A percentile compares a stretch with the other conserved stretches of the same genome.
Conservation (phyloP, 2,888 invertebrate genomes). For the Plagiodera versicolora region DNA sequence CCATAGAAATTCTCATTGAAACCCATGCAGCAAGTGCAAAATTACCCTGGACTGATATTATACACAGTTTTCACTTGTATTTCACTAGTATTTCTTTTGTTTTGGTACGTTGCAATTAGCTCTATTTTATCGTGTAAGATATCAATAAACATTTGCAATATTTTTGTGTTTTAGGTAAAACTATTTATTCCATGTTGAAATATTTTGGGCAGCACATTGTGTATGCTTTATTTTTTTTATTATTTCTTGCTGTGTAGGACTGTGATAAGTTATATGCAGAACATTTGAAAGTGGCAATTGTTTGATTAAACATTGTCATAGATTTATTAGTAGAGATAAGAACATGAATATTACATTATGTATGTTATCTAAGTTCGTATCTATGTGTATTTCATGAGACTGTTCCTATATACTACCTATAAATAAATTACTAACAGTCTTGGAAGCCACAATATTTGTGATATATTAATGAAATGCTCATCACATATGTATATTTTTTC, state of each 20-base stretch:
- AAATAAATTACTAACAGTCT: slow-evolving; percentile 31
- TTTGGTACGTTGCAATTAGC: neutral
- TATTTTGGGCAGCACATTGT: slow-evolving; percentile 7
- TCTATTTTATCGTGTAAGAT: slow-evolving; percentile 5
- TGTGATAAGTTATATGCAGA: slow-evolving; percentile 44
- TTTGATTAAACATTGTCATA: neutral
- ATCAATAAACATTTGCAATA: neutral
- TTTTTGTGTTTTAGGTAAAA: neutral
- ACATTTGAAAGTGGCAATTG: slow-evolving; percentile 20
- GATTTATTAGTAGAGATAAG: neutral
- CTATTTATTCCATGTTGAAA: slow-evolving; percentile 14
- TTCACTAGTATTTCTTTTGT: slow-evolving; percentile 10
- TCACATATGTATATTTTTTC: slow-evolving; percentile 40
- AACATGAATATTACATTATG: neutral
- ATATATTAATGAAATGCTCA: slow-evolving; percentile 52
- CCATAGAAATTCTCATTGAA: too few relatives aligned
- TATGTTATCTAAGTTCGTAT: slow-evolving; percentile 4
- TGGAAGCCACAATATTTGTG: slow-evolving; percentile 47
- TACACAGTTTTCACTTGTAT: slow-evolving; percentile 8
- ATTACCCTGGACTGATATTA: slow-evolving; percentile 24
- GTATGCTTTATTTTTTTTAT: slow-evolving; percentile 6
- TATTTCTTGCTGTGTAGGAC: slow-evolving; percentile 48
- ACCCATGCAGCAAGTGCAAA: too few relatives aligned
- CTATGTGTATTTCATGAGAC: slow-evolving; percentile 24
- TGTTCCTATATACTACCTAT: slow-evolving; percentile 9